A percentile compares a stretch with the other conserved stretches of the same genome.
Conservation (phyloP, 2,113 vertebrate genomes). For the Chaenogobius annularis region DNA sequence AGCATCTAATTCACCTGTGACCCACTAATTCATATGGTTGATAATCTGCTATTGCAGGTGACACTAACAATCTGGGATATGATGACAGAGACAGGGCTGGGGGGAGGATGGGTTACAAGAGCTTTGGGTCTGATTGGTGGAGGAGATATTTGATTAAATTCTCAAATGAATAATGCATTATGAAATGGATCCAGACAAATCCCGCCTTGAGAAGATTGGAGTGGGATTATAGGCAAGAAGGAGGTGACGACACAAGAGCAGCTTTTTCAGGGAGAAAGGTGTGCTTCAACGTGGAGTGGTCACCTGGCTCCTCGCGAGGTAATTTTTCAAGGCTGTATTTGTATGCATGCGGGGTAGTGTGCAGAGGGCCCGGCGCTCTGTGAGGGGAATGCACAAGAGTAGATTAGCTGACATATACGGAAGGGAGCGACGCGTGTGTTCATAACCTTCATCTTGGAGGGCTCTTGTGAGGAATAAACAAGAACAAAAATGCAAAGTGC, state of each 20-base stretch:
- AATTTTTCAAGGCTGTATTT: constrained; percentile 31
- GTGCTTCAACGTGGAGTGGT: constrained; percentile 40
- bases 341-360: constrained; percentile 19
- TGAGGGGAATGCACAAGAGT: background rate
- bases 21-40: constrained; percentile 72
- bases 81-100: constrained; percentile 22
- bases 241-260: constrained; percentile 30
- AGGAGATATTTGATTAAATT: constrained; percentile 69
- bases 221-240: constrained; percentile 46
- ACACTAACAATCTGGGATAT: constrained; percentile 62
- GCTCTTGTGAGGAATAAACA: constrained; percentile 13
- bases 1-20: constrained; percentile 68
- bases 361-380: background rate
- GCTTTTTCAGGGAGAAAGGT: constrained; percentile 40
- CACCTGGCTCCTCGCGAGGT: constrained; percentile 29
- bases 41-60: constrained; percentile 68
- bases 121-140: constrained; percentile 35
- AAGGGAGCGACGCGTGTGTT: background rate
- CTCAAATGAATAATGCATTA: constrained; percentile 70
- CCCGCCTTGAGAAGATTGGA: constrained; percentile 63
- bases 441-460: background rate
- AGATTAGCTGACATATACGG: constrained; percentile 1
- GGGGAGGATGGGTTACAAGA: constrained; percentile 9
- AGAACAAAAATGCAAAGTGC: background rate
- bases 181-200: constrained; percentile 72